Evolutionary conservation across 2,113 vertebrate species (phyloP), one percentile per base, ranked within the genome.

Genomic region (Chamaetylas fuelleborni): DNA sequence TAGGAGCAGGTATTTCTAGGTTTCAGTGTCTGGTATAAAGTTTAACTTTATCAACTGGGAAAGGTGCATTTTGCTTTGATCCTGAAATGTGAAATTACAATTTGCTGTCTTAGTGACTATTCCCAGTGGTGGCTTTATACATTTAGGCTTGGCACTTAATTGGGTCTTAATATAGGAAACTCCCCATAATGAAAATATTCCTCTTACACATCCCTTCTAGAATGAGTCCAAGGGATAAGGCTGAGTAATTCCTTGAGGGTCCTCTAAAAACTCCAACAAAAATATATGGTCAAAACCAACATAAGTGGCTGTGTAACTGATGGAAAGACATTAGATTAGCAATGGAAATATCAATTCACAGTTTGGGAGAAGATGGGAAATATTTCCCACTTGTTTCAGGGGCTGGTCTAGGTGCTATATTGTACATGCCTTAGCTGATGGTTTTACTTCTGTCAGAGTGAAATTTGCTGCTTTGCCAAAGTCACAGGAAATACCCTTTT

Each of bases 181-280:
- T 50, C 8, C 36, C 28, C 5, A 5, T 26, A 19, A 61, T 18
- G 40, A 66, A 72, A 73, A 47, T 31, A 36, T 7, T 86, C 17
- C 36, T 36, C 7, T 31, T 36, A 4, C 0, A 2, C 11, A 9
- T 48, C 25, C 19, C 19, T 48, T 18, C 61, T 40, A 31, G 54
- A 50, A 53, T 17, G 25, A 85, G 6, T 22, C 42, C 19, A 25
- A 51, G 12, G 28, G 6, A 53, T 57, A 65, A 71, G 18, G 17
- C 34, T 61, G 25, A 56, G 9, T 54, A 64, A 48, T 3, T 71
- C 43, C 50, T 64, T 61, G 24, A 83, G 36, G 5, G 23, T 61
- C n/a, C 23, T 77, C 34, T 87, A 60, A 56, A 91, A 85, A 16
- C 24, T 79, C 9, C 47, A 73, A 19, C 15, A 31, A 70, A 80